Percentiles rank a stretch among this genome's conserved stretches.
phyloP scores from a whole-genome alignment of 2,113 vertebrate genomes.

The Platycercus adscitus region DNA sequence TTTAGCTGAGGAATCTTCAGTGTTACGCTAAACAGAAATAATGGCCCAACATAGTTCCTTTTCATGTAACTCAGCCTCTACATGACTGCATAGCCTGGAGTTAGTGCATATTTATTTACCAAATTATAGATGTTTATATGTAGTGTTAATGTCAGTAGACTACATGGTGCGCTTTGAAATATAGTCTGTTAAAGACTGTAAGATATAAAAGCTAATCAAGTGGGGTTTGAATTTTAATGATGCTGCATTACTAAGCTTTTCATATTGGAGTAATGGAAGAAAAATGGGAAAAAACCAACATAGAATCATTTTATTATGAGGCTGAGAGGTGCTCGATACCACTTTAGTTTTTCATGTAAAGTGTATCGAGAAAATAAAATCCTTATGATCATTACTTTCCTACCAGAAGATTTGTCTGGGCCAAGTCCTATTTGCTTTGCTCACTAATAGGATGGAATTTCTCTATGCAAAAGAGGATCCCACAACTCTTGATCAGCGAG shows the following conservation, averaged over 20 bases:
- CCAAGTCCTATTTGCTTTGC: background rate
- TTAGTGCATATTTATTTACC: slow-evolving; percentile 35
- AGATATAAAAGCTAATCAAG: slow-evolving; percentile 60
- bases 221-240: slow-evolving; percentile 27
- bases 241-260: background rate
- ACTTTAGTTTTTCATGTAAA: background rate
- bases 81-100: slow-evolving; percentile 45
- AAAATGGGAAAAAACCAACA: background rate
- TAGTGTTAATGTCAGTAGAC: slow-evolving; percentile 58
- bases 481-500: background rate
- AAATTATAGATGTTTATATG: slow-evolving; percentile 53
- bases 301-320: background rate
- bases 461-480: background rate
- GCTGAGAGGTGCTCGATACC: background rate
- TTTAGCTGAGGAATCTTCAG: slow-evolving; percentile 50
- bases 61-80: background rate
- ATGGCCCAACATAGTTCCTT: slow-evolving; percentile 13
- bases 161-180: slow-evolving; percentile 43
- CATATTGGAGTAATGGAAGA: slow-evolving; percentile 5
- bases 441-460: background rate
- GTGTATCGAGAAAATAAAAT: background rate
- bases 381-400: background rate
- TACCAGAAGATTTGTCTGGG: background rate
- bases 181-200: slow-evolving; percentile 21
- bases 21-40: slow-evolving; percentile 35